Evolutionary conservation across 2,888 invertebrate genomes (phyloP), one percentile per base, ranked within the genome.

Genomic region (Caenorhabditis panamensis): DNA sequence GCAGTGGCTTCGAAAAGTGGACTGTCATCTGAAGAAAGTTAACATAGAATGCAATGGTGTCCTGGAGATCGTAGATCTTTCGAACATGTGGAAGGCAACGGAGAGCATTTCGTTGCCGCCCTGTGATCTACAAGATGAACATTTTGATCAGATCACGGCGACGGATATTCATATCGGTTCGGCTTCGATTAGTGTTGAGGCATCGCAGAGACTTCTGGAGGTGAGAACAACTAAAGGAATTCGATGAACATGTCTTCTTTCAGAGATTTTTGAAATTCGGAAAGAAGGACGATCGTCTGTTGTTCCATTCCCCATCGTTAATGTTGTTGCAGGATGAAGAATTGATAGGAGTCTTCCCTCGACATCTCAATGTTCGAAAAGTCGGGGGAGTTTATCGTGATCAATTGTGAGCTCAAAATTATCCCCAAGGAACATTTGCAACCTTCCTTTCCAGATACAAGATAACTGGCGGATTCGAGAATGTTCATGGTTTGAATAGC

Each of bases 251-350:
- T 1, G 13, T 16, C 9, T 22, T 2, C 2, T 67, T 51, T 36
- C 68, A 69, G 68, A 20, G 28, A 1, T 61, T 61, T n/a, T 49
- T 69, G 37, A 69, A 51, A 18, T 37, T 20, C n/a, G 59, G 58
- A 20, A 59, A 58, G 13, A 22, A 51, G 26, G 41, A 6, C 41
- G 41, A 41, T 41, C n/a, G n/a, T n/a, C n/a, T n/a, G n/a, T n/a
- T n/a, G n/a, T n/a, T n/a, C n/a, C n/a, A n/a, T 31, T 31, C 31
- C 9, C 9, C 31, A 9, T 9, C 31, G 31, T n/a, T n/a, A n/a
- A n/a, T n/a, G n/a, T n/a, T n/a, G n/a, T n/a, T n/a, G n/a, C n/a
- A n/a, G n/a, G n/a, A n/a, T n/a, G n/a, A n/a, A n/a, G n/a, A n/a
- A n/a, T n/a, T n/a, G n/a, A n/a, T n/a, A n/a, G n/a, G n/a, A n/a